Evolutionary conservation across 1,140 invertebrate species (phyloP), one percentile per base, ranked within the genome.

Genomic region (Ostrea denselamellosa): DNA sequence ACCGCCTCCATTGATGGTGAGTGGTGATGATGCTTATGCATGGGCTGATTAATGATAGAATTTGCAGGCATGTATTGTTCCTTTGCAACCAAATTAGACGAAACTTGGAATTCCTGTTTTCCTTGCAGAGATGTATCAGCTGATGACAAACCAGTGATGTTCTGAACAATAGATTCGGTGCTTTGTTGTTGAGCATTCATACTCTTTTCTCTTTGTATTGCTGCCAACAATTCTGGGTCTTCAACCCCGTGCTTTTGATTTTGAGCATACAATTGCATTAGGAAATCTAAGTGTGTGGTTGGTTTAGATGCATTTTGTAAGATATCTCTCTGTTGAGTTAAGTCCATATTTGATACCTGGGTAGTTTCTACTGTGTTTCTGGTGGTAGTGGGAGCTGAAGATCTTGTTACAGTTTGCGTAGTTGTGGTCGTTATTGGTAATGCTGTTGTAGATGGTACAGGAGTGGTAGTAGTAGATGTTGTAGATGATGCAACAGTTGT

Each of bases 191-290:
- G 25, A 14, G 68, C 4, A 12, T 28, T 77, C 7, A 77, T 77
- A 9, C 9, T 25, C 28, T 34, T 22, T 25, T 77, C 68, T 77
- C 68, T 77, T 28, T 77, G 28, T 77, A 77, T 77, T 9, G 68
- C 68, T 28, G 68, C 68, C 14, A 77, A 77, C 22, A 77, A 25
- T 77, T 77, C 68, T 2, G 68, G 68, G 28, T 77, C 68, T 14
- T 77, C 25, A 17, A 34, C 3, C 10, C 68, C 68, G 22, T 77
- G 68, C 14, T 77, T 77, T 77, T 12, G 68, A 28, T 77, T 77
- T 17, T 28, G 68, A 28, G 22, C 10, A 34, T 77, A 77, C 68
- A 77, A 17, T 25, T 77, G 22, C 68, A 77, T 34, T 8, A 77
- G 25, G 25, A 77, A 77, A 77, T 77, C 68, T 9, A 77, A 17